These are phyloP conservation scores for Epirrhoe tristata DNA, from an alignment of 2,888 invertebrate genomes.

Conservation along the genomic window DNA sequence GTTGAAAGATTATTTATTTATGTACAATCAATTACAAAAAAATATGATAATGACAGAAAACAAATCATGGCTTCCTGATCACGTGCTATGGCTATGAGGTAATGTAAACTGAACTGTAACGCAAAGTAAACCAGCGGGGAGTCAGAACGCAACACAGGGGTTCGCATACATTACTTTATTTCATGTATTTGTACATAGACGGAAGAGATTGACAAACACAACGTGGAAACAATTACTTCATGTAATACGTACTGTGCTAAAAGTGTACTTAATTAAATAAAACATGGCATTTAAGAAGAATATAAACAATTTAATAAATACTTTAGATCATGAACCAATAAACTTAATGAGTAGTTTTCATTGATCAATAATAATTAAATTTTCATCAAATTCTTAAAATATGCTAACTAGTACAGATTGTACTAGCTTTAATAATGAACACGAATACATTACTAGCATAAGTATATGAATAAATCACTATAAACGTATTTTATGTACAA, in stretches of 20 bases:
- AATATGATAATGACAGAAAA: background rate
- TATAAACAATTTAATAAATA: background rate
- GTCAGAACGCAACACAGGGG: slow-evolving; percentile 18
- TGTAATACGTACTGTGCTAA: slow-evolving; percentile 17
- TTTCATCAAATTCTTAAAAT: slow-evolving; percentile 9
- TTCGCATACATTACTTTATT: slow-evolving; percentile 26
- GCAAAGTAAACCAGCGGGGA: slow-evolving; percentile 36
- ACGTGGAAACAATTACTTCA: slow-evolving; percentile 10
- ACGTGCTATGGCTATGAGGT: background rate
- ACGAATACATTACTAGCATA: slow-evolving; percentile 23
- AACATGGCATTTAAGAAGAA: background rate
- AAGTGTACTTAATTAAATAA: background rate
- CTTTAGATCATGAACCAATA: background rate
- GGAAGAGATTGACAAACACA: slow-evolving; percentile 15
- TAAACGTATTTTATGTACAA: slow-evolving; percentile 11
- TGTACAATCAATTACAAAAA: background rate
- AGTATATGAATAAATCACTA: slow-evolving; percentile 4
- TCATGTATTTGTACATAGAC: slow-evolving; percentile 25
- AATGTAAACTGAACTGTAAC: slow-evolving; percentile 15
- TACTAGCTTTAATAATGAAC: slow-evolving; percentile 11
- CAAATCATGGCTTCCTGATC: background rate
- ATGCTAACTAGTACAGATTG: slow-evolving; percentile 5
- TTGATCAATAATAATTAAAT: background rate
- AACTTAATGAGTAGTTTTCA: slow-evolving; percentile 7
- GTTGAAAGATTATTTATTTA: background rate